phyloP scores from a whole-genome alignment of 2,113 vertebrate genomes.

The Sphaerodactylus townsendi region DNA sequence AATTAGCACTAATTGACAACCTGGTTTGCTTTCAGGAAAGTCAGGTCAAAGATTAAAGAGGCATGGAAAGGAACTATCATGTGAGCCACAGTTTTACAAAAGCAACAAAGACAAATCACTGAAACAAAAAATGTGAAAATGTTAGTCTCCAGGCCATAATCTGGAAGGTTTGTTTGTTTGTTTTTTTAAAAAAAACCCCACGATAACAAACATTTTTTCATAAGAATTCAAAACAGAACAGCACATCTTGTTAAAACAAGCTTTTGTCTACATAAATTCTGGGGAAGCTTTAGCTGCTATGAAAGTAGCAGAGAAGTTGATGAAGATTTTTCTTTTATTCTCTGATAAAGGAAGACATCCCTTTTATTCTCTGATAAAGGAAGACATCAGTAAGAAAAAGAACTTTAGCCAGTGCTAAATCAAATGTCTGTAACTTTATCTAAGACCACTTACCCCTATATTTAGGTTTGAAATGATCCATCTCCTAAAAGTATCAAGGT shows the following conservation, averaged over 20 bases:
- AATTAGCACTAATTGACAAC: neutral
- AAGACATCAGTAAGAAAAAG: slow-evolving; percentile 7
- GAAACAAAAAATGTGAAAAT: neutral
- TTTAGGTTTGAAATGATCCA: neutral
- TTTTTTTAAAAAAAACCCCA: neutral
- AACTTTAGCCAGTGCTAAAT: neutral
- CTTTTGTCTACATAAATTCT: slow-evolving; percentile 40
- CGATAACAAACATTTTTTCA: neutral
- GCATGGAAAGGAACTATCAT: slow-evolving; percentile 2
- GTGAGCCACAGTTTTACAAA: neutral
- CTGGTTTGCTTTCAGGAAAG: neutral
- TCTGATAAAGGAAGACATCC: neutral
- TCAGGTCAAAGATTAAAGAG: neutral
- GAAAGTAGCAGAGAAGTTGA: neutral
- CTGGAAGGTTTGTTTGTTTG: neutral
- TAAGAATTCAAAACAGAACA: neutral
- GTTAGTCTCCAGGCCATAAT: neutral
- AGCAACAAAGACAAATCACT: slow-evolving; percentile 3
- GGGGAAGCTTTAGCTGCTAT: slow-evolving; percentile 44
- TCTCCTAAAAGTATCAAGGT: slow-evolving; percentile 13
- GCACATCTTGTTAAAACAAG: slow-evolving; percentile 35
- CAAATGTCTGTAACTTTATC: slow-evolving; percentile 6
- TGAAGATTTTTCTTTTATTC: slow-evolving; percentile 21
- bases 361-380: neutral
- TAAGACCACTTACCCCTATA: neutral